These are phyloP conservation scores for Sphyrna mokarran DNA, from an alignment of 2,113 vertebrate genomes.

Conservation along the genomic window DNA sequence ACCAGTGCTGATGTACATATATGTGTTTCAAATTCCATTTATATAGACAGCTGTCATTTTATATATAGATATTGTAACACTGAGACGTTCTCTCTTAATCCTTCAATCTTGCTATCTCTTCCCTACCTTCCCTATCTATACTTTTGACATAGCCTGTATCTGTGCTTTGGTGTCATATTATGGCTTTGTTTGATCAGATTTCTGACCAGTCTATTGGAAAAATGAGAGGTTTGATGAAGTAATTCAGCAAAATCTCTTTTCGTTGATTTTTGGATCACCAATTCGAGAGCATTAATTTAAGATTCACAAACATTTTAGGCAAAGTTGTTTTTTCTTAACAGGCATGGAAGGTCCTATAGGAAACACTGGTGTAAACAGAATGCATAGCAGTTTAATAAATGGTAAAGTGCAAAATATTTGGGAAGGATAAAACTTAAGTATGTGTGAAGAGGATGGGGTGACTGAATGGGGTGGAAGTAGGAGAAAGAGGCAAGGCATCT, in stretches of 20 bases:
- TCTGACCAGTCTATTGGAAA: not conserved
- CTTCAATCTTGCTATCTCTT: not conserved
- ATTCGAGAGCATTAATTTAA: not conserved
- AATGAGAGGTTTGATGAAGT: not conserved
- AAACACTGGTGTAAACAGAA: not conserved
- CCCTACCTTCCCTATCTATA: too few relatives aligned
- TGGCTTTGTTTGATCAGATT: not conserved
- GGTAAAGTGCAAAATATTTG: not conserved
- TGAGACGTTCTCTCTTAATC: not conserved
- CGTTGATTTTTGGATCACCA: not conserved
- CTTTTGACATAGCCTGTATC: too few relatives aligned
- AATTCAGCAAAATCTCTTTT: not conserved
- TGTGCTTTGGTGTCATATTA: too few relatives aligned
- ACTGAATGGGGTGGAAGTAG: not conserved
- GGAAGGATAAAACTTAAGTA: not conserved
- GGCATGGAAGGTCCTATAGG: not conserved
- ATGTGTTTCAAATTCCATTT: not conserved
- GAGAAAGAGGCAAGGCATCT: not conserved
- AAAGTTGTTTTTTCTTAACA: not conserved
- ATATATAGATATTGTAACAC: not conserved
- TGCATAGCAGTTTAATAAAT: not conserved
- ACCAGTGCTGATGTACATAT: not conserved
- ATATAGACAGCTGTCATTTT: not conserved
- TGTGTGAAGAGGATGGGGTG: not conserved
- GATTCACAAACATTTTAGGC: not conserved